These are phyloP conservation scores for Trissonchulus latispiculum DNA, from an alignment of 2,888 invertebrate species.

Conservation along the genomic window DNA sequence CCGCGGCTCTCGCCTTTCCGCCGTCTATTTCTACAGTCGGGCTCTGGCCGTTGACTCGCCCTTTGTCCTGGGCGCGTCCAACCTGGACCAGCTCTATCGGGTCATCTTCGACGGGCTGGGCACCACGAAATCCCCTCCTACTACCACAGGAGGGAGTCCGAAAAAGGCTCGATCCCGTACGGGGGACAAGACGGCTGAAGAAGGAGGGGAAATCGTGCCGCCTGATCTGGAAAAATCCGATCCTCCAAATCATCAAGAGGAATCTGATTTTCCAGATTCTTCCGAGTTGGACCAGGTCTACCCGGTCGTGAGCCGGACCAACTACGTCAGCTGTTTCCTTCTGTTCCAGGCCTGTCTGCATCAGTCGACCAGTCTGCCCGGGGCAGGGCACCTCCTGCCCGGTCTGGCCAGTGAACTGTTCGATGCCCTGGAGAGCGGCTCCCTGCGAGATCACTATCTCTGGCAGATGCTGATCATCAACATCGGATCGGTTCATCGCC, in stretches of 20 bases:
- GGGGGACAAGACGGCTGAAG: not conserved
- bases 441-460: not conserved
- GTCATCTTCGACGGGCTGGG: not conserved
- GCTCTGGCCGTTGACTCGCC: constrained; percentile 13
- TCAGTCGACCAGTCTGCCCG: not conserved
- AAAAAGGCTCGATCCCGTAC: too few relatives aligned
- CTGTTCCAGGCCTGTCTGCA: not conserved
- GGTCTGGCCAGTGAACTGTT: not conserved
- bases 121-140: too few relatives aligned
- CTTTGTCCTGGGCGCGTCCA: constrained; percentile 14
- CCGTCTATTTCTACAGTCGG: constrained; percentile 18
- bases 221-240: too few relatives aligned
- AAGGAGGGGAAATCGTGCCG: too few relatives aligned
- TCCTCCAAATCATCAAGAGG: too few relatives aligned
- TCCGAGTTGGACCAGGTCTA: not conserved
- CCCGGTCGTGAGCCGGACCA: not conserved
- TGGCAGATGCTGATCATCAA: not conserved
- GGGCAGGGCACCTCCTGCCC: not conserved
- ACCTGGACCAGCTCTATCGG: constrained; percentile 19
- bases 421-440: not conserved
- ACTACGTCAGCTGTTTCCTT: not conserved
- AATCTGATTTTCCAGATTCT: too few relatives aligned
- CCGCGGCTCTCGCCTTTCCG: constrained; percentile 13
- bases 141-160: too few relatives aligned
- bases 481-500: not conserved